Percentiles rank a stretch among this genome's conserved stretches.
phyloP scores from a whole-genome alignment of 2,797 vertebrate species.

The Ataeniobius toweri region DNA sequence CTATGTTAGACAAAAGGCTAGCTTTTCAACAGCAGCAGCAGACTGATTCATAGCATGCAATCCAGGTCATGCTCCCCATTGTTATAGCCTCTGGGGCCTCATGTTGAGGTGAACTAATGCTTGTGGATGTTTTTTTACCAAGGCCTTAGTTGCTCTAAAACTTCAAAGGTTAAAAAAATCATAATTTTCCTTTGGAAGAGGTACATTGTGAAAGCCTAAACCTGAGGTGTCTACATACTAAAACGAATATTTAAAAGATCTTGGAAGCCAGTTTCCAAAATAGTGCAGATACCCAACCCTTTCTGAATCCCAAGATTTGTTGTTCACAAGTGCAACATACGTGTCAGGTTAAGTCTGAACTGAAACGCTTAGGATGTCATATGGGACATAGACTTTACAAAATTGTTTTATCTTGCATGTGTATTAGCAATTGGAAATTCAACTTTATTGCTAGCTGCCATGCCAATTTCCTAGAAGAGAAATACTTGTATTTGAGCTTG shows the following conservation, averaged over 20 bases:
- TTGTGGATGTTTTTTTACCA: conserved; percentile 4
- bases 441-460: background rate
- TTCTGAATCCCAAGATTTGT: background rate
- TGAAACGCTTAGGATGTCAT: background rate
- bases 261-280: background rate
- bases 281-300: background rate
- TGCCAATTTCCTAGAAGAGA: background rate
- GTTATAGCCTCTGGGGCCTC: background rate
- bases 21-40: conserved; percentile 6
- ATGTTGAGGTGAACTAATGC: conserved; percentile 12
- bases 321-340: background rate
- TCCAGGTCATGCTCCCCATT: conserved; percentile 5
- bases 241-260: background rate
- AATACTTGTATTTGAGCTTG: background rate
- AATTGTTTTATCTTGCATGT: background rate
- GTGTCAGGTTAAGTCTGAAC: no score
- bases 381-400: background rate
- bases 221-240: background rate
- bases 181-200: background rate
- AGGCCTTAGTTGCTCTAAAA: conserved; percentile 7
- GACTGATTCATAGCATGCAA: conserved; percentile 11
- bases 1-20: conserved; percentile 11
- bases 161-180: background rate
- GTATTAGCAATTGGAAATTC: background rate
- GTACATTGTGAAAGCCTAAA: conserved; percentile 2